phyloP scores from a whole-genome alignment of 2,113 vertebrate genomes.

The Sigmodon hispidus region DNA sequence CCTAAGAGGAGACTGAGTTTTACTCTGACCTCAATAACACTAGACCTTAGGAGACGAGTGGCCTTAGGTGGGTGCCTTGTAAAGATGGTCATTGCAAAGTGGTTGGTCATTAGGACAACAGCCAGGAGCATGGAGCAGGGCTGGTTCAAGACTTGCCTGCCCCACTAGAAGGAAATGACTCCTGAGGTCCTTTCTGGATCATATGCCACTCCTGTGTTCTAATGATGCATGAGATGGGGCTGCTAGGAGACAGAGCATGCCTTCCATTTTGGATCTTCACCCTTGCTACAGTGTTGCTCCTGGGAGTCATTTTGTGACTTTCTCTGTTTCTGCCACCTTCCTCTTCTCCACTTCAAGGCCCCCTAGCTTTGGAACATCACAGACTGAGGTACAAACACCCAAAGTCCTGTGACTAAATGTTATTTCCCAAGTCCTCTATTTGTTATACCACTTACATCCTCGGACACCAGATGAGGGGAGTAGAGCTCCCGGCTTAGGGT shows the following conservation, averaged over 20 bases:
- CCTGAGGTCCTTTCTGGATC: not conserved
- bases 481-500: not conserved
- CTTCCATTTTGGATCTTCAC: not conserved
- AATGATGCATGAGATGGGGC: fast-evolving
- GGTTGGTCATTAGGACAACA: not conserved
- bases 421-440: not conserved
- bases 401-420: not conserved
- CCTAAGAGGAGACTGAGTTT: not conserved
- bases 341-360: not conserved
- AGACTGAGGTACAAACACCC: fast-evolving
- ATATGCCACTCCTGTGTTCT: fast-evolving
- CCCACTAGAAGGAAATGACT: not conserved
- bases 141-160: not conserved
- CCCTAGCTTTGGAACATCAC: not conserved
- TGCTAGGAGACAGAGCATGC: fast-evolving
- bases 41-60: not conserved
- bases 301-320: not conserved
- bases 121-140: not conserved
- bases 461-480: not conserved
- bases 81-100: not conserved
- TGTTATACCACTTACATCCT: not conserved
- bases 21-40: no score
- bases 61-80: not conserved
- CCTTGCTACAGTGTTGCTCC: not conserved
- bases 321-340: not conserved